Percentiles rank a stretch among this genome's conserved stretches.
Evolutionary conservation across 2,888 invertebrate genomes (phyloP).

Genomic region (Germaria angustata): DNA sequence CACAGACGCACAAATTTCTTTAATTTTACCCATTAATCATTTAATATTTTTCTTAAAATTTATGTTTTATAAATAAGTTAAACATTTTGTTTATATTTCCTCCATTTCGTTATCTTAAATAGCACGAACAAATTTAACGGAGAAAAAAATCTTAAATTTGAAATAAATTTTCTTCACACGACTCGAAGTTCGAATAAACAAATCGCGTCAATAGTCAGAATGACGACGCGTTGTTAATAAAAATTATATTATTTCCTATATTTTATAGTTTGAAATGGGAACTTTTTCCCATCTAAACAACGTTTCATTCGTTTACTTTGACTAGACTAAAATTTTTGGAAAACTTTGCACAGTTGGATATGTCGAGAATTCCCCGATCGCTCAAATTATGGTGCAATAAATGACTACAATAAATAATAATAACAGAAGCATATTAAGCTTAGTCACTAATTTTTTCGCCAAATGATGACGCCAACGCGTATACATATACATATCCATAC

Average conservation of each 20-base stretch:
- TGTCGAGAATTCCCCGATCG: background rate
- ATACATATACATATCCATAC: no score
- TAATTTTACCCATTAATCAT: conserved; percentile 32
- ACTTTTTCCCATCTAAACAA: no score
- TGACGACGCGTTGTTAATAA: conserved; percentile 50
- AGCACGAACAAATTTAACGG: background rate
- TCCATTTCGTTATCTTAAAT: conserved; percentile 26
- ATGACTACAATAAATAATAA: no score
- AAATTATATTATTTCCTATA: conserved; percentile 23
- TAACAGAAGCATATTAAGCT: no score
- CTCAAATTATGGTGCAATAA: background rate
- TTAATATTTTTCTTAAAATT: conserved; percentile 32
- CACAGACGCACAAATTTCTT: background rate
- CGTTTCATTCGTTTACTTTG: conserved; percentile 3
- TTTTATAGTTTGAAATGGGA: background rate
- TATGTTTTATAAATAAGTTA: conserved; percentile 26
- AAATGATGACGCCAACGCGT: no score
- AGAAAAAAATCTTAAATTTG: conserved; percentile 6
- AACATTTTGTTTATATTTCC: conserved; percentile 24
- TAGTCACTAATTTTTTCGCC: no score
- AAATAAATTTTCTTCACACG: conserved; percentile 32
- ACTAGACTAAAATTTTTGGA: background rate
- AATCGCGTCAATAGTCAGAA: conserved; percentile 62
- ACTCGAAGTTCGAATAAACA: conserved; percentile 52
- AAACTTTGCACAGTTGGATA: background rate